Conservation (phyloP, 2,113 vertebrate genomes). For the Myiopsitta monachus region DNA sequence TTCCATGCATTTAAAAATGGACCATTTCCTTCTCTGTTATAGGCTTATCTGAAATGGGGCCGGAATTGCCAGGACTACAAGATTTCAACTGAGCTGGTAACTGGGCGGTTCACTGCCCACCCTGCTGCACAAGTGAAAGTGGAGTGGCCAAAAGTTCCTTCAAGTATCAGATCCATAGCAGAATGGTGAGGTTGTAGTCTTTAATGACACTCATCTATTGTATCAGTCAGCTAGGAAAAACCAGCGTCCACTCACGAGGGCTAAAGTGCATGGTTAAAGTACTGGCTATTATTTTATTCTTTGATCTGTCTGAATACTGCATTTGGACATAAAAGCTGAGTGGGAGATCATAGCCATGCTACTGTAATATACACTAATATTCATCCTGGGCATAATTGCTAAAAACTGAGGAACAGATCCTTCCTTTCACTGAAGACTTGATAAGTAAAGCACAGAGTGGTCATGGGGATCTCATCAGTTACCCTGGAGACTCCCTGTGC, state of each 20-base stretch:
- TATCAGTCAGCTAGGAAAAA: not conserved
- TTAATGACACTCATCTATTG: not conserved
- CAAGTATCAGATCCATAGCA: constrained; percentile 11
- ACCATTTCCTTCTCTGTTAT: not conserved
- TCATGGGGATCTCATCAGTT: not conserved
- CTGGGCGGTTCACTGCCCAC: constrained; percentile 67
- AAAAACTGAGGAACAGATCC: not conserved
- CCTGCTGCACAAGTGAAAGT: constrained; percentile 75
- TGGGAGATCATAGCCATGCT: not conserved
- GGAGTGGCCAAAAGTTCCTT: constrained; percentile 69
- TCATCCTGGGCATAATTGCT: not conserved
- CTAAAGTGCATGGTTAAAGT: not conserved
- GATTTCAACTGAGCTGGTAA: constrained; percentile 65
- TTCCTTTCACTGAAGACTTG: not conserved
- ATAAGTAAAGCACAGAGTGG: not conserved
- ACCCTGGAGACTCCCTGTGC: not conserved
- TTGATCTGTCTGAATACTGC: not conserved
- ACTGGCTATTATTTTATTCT: not conserved
- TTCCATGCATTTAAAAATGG: not conserved
- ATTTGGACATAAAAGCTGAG: not conserved
- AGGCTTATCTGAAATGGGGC: constrained; percentile 74
- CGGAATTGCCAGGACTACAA: constrained; percentile 73
- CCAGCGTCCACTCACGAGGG: not conserved
- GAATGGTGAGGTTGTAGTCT: constrained; percentile 67
- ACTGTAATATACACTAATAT: not conserved